Evolutionary conservation across 2,888 invertebrate genomes (phyloP), one percentile per base, ranked within the genome.

Genomic region (Drosophila falleni): DNA sequence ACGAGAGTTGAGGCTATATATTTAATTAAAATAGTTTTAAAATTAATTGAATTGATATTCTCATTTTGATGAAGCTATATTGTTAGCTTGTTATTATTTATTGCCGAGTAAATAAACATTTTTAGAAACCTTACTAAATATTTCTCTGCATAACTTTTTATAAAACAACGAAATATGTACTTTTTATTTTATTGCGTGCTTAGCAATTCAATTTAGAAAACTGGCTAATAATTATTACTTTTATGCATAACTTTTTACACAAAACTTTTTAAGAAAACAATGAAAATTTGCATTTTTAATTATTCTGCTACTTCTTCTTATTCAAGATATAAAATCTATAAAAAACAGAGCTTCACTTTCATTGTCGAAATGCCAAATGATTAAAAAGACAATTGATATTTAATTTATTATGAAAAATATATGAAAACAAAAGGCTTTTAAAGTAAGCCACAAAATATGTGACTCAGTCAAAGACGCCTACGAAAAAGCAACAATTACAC

Each of bases 341-440:
- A 26, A 47, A 19, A n/a, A n/a, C n/a, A 29, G 5, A 29, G 19
- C 46, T 3, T n/a, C 39, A 59, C 47, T 49, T 53, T 61, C 54
- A 49, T 68, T 68, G 47, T 33, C 26, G 56, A 81, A 82, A 82
- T 82, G 86, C 79, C 86, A 87, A 85, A 87, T 69, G 82, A 31
- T 75, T 70, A 64, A 64, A 55, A 50, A 87, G 70, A 76, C 77
- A 83, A 83, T 88, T 76, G 76, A 51, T 68, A 61, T 61, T 26
- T 39, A 73, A 85, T 70, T 65, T 72, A 65, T 65, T 51, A 72
- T 58, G 31, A 62, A 67, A 58, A 56, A 68, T 58, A 49, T 29
- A 37, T 8, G 33, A 31, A 42, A 16, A 50, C 61, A 62, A 62
- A 58, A 58, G 74, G 69, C 73, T 63, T 67, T 50, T 53, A 46